Conservation (phyloP, 2,888 invertebrate species). For the Eupithecia insigniata region DNA sequence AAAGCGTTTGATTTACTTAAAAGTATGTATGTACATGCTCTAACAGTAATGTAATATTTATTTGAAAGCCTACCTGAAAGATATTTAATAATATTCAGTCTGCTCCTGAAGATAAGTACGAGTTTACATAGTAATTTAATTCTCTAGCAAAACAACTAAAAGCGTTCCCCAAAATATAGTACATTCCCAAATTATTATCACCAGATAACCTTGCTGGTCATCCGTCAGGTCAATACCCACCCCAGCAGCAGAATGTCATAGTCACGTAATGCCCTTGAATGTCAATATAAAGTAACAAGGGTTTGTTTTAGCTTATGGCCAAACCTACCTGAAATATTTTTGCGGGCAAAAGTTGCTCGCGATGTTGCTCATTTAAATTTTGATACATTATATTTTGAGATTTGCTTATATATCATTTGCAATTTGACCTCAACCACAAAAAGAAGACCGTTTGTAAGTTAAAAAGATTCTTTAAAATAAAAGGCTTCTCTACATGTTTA, state of each 20-base stretch:
- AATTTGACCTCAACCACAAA: background rate
- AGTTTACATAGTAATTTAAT: background rate
- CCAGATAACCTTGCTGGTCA: conserved; percentile 7
- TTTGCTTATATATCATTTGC: background rate
- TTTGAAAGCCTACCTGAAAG: background rate
- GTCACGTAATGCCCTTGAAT: conserved; percentile 5
- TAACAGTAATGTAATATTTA: background rate
- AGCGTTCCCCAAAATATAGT: background rate
- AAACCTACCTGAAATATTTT: conserved; percentile 10
- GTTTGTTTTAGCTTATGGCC: conserved; percentile 1
- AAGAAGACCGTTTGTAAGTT: background rate
- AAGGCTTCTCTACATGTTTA: background rate
- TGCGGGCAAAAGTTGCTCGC: conserved; percentile 1
- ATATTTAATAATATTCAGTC: background rate
- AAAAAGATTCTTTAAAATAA: background rate
- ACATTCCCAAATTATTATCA: conserved; percentile 1
- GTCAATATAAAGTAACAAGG: conserved; percentile 11
- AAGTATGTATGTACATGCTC: background rate
- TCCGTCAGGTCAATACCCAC: conserved; percentile 8
- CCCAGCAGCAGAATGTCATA: conserved; percentile 14
- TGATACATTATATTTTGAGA: background rate
- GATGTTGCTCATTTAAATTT: conserved; percentile 3
- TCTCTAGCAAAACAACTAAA: background rate
- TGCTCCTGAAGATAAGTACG: background rate
- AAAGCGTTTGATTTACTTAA: background rate